Base-by-base conservation (phyloP, 1,140 invertebrate genomes). In the Trachelipus rathkii region DNA sequence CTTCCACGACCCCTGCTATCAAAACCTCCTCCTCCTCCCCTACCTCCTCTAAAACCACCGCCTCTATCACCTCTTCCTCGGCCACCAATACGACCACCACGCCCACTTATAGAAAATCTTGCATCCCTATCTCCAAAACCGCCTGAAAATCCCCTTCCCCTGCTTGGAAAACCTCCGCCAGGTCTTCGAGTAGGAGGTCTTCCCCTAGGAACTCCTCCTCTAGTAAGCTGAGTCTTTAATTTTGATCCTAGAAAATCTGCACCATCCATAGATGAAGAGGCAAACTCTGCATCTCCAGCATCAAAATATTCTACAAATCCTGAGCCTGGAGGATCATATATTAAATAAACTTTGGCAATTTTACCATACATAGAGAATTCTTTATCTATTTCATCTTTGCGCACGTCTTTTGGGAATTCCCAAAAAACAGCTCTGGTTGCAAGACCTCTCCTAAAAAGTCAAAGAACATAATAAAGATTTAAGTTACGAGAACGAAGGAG, bases 271-370 rank as follows among this genome's bases (percentile, higher is more conserved):
- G 78, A 77, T 72, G 78, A 75, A n/a, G 80, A 77, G 44, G 80
- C 80, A 75, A 78, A 81, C 74, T 81, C 80, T 45, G 80, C 80
- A 75, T 81, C 80, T 21, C 77, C 71, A 70, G 77, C 74, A 73
- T 81, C 80, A 73, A 81, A 77, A 45, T 81, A 81, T 70, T 81
- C 80, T 44, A 81, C 80, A 75, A 81, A 81, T 60, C 80, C 80
- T 71, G 77, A 78, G 45, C 80, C 80, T 19, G 80, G 80, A 72
- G 80, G 80, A 46, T 81, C 80, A 74, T 81, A 81, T 75, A 81
- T 81, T 21, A 81, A 77, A 45, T 81, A 81, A 66, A 81, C 77
- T 71, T 81, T 81, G 33, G 80, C 80, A 45, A 81, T 81, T 50
- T 77, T 77, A 73, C 80, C 80, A 77, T 75, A 81, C 10, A 77